phyloP scores from a whole-genome alignment of 2,113 vertebrate species.

The Sterna hirundo region DNA sequence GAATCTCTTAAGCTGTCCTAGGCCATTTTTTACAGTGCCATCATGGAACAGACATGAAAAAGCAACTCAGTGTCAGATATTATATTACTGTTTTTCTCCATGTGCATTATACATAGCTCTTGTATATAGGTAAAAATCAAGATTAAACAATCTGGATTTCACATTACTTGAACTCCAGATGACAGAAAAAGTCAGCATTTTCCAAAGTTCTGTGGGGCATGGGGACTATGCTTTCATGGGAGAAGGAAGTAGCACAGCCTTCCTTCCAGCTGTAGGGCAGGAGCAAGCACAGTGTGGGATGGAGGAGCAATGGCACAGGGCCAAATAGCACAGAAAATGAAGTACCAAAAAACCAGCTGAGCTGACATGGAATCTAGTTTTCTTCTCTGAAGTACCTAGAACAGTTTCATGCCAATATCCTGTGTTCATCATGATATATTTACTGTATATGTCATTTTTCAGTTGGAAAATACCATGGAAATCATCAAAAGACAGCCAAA shows the following conservation, averaged over 20 bases:
- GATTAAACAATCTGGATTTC: constrained; percentile 9
- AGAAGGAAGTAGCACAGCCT: background rate
- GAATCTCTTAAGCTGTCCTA: background rate
- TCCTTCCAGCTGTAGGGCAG: background rate
- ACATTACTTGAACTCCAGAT: background rate
- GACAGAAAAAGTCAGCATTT: background rate
- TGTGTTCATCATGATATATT: background rate
- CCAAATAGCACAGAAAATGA: background rate
- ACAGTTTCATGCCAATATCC: background rate
- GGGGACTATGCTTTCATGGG: background rate
- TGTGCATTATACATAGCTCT: background rate
- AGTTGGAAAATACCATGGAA: background rate
- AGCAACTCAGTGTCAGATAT: background rate
- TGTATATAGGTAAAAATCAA: background rate
- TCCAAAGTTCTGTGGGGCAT: background rate
- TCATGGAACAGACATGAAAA: background rate
- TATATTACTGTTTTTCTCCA: background rate
- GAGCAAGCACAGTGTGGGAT: background rate
- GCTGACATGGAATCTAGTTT: background rate
- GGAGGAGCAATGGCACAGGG: background rate
- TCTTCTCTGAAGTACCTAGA: background rate
- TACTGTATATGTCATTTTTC: background rate
- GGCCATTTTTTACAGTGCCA: background rate
- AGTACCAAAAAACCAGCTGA: background rate
- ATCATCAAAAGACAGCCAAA: background rate